Conservation (phyloP, 2,888 invertebrate species). For the Tanypteryx hageni region DNA sequence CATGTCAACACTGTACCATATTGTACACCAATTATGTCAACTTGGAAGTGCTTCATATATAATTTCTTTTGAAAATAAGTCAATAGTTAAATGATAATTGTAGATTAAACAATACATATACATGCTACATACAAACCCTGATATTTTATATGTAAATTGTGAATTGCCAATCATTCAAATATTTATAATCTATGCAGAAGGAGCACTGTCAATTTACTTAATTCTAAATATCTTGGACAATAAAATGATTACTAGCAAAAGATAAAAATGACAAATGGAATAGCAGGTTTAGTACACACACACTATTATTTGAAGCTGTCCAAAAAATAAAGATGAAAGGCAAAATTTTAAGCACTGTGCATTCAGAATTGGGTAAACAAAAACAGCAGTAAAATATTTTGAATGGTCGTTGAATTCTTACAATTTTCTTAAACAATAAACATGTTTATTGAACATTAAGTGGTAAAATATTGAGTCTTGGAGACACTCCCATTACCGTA, state of each 20-base stretch:
- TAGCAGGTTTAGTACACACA: neutral
- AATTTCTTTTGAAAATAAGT: neutral
- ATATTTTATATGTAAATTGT: neutral
- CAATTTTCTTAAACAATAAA: too few species aligned
- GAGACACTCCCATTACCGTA: too few species aligned
- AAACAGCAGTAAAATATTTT: too few species aligned
- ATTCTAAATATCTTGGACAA: neutral
- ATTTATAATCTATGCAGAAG: neutral
- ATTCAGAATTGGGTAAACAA: too few species aligned
- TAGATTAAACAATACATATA: neutral
- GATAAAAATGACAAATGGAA: neutral
- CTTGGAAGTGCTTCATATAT: neutral
- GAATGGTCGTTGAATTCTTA: too few species aligned
- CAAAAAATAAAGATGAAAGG: neutral
- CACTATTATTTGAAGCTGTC: neutral
- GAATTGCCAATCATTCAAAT: conserved; percentile 20
- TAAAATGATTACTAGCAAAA: neutral
- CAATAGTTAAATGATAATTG: neutral
- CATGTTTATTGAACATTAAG: too few species aligned
- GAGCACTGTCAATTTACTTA: neutral
- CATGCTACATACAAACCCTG: neutral
- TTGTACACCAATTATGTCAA: conserved; percentile 13
- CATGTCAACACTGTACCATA: conserved; percentile 13
- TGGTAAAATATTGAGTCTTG: too few species aligned
- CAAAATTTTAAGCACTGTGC: too few species aligned